Evolutionary conservation across 2,888 invertebrate species (phyloP).

Genomic region (Hydraecia micacea): DNA sequence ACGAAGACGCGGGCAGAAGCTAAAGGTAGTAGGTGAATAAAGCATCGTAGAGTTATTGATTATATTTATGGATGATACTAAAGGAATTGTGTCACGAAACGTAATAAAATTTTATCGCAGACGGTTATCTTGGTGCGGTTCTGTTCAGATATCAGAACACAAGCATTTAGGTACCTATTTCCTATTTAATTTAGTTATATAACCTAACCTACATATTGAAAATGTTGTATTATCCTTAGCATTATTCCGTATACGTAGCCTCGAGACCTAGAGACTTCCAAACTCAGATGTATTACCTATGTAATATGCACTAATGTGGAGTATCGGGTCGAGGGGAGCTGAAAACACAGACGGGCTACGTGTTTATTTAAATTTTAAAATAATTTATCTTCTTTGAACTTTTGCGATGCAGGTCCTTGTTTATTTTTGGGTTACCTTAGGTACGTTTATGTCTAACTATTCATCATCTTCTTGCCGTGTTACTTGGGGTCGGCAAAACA

Average conservation of each 20-base stretch:
- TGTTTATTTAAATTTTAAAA: conserved; percentile 29
- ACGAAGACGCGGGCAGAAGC: background rate
- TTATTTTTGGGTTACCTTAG: background rate
- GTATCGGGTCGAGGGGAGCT: conserved; percentile 4
- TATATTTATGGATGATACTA: conserved; percentile 69
- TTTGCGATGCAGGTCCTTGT: no score
- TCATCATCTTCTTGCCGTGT: background rate
- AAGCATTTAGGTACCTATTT: conserved; percentile 67
- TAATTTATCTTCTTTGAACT: background rate
- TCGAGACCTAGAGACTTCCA: conserved; percentile 10
- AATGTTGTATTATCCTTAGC: conserved; percentile 29
- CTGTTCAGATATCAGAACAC: conserved; percentile 68
- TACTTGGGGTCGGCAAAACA: background rate
- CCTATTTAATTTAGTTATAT: conserved; percentile 66
- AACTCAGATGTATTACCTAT: conserved; percentile 34
- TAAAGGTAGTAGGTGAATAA: background rate
- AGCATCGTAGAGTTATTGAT: conserved; percentile 70
- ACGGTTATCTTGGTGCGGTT: conserved; percentile 74
- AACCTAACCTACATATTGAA: conserved; percentile 64
- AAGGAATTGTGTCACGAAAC: conserved; percentile 78
- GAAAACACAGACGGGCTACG: conserved; percentile 19
- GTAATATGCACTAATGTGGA: conserved; percentile 35
- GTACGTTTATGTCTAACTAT: background rate
- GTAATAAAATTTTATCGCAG: conserved; percentile 81
- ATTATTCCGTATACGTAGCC: conserved; percentile 30